phyloP scores from a whole-genome alignment of 2,888 invertebrate genomes.

The Sarcophaga caerulescens region DNA sequence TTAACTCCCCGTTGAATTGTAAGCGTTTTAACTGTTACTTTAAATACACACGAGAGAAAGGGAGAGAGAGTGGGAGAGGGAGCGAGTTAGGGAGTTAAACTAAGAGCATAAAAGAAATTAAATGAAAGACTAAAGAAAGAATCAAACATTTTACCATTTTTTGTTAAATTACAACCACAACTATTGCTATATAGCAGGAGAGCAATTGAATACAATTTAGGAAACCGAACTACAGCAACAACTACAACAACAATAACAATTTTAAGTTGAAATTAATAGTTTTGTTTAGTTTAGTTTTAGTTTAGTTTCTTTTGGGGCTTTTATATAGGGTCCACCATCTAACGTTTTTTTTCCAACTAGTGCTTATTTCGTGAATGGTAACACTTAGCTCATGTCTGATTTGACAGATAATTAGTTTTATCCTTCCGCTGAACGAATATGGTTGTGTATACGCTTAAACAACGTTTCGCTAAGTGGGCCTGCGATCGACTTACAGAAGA shows the following conservation, averaged over 20 bases:
- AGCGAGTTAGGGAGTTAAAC: not conserved
- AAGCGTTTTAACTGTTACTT: slow-evolving; percentile 56
- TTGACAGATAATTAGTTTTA: too few species aligned
- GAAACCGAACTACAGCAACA: not conserved
- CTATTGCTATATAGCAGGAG: too few species aligned
- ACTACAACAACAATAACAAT: slow-evolving; percentile 40
- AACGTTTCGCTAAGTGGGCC: too few species aligned
- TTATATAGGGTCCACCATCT: too few species aligned
- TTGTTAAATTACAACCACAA: not conserved
- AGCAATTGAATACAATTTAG: not conserved
- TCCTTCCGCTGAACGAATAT: too few species aligned
- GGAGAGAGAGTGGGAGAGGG: not conserved
- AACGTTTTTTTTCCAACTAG: not conserved
- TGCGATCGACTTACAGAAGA: too few species aligned
- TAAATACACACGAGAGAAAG: not conserved
- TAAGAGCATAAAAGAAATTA: slow-evolving; percentile 2
- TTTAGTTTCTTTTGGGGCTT: slow-evolving; percentile 24
- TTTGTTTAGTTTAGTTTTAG: slow-evolving; percentile 38
- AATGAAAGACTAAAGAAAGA: slow-evolving; percentile 21
- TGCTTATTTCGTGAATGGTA: too few species aligned
- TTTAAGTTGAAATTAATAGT: slow-evolving; percentile 57
- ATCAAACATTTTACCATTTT: slow-evolving; percentile 14
- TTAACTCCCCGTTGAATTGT: slow-evolving; percentile 69
- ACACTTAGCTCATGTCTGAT: too few species aligned
- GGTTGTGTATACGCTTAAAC: too few species aligned